Evolutionary conservation across 2,797 vertebrate species (phyloP), one percentile per base, ranked within the genome.

Genomic region (Alauda arvensis): DNA sequence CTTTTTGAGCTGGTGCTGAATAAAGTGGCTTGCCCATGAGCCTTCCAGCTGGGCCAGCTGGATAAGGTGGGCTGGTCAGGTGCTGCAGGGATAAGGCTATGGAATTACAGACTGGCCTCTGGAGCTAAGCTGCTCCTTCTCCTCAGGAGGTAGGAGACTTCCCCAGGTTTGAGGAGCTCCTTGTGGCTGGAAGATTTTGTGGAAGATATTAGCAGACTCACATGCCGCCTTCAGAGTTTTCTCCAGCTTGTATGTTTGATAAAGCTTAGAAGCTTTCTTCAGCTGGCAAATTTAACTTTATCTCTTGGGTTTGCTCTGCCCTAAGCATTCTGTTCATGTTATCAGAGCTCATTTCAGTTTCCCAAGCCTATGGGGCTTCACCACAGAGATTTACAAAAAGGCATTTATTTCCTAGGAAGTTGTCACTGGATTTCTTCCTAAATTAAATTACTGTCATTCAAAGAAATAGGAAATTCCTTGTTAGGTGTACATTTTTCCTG

Each of bases 401-500:
- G 37, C 63, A 79, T 74, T 85, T 87, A 91, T 85, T 90, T 90
- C 71, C 85, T 83, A 66, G 59, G 74, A 91, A 87, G 56, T 61
- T 89, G 68, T 77, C 25, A 1, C 48, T 91, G 80, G 77, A 85
- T 90, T 95, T 92, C 80, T 79, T 79, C 88, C 76, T 74, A 91
- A 91, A 94, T 93, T 85, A 67, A 92, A 89, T 92, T 89, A 77
- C 51, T 63, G 2, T 17, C n/a, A 82, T 68, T 74, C 80, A 79
- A 90, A 87, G 74, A 74, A 87, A 81, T 79, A 85, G 74, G 87
- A 87, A 91, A 77, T 88, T 88, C 91, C 70, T 84, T 34, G 48
- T 85, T 88, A 60, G 37, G 42, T 55, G 71, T 82, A 74, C 69
- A 39, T 88, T 94, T 90, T 82, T 89, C 59, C 52, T 42, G 19